phyloP scores from a whole-genome alignment of 2,797 vertebrate genomes.

The Cryptoprocta ferox region DNA sequence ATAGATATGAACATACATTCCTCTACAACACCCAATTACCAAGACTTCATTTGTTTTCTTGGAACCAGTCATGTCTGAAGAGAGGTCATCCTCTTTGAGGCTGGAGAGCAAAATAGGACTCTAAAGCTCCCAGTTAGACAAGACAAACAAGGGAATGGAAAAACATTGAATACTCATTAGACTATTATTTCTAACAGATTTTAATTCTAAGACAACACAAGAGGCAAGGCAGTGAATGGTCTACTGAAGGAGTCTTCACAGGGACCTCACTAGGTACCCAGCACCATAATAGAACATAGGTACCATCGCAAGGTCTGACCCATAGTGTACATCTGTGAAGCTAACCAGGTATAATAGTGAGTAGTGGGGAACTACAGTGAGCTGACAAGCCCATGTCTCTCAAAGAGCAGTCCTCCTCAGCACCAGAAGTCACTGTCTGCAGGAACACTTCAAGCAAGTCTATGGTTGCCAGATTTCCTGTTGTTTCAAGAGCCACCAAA shows the following conservation, averaged over 20 bases:
- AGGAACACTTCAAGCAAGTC: neutral
- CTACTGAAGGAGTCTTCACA: neutral
- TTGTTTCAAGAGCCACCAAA: neutral
- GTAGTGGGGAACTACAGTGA: neutral
- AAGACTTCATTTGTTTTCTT: conserved; percentile 49
- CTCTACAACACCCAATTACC: neutral
- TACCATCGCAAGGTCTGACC: neutral
- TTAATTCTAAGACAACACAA: neutral
- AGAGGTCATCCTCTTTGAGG: neutral
- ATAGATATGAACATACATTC: conserved; percentile 43
- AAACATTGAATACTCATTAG: neutral
- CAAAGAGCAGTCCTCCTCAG: neutral
- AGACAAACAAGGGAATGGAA: neutral
- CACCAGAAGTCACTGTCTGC: neutral
- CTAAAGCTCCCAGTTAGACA: neutral
- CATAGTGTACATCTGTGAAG: neutral
- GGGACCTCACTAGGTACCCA: neutral
- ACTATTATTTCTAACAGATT: neutral
- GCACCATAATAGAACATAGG: neutral
- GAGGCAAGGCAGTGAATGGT: neutral
- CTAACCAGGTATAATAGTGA: neutral
- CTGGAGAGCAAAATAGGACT: neutral
- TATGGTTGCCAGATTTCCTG: neutral
- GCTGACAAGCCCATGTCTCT: neutral
- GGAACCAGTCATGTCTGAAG: conserved; percentile 15